Evolutionary conservation across 2,113 vertebrate genomes (phyloP).

Genomic region (Zingel zingel): DNA sequence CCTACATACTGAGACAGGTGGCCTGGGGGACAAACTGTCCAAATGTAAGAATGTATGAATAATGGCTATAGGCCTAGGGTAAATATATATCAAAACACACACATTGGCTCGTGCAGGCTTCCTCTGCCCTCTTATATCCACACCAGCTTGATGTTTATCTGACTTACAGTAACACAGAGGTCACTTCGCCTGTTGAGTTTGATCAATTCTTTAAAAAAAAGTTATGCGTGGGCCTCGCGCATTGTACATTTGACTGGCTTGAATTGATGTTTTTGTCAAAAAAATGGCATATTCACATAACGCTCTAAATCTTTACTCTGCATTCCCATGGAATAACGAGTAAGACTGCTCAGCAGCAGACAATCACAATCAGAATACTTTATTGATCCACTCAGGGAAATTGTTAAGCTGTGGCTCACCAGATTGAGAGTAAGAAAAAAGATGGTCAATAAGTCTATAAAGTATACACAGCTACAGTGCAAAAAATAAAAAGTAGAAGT

Average conservation of each 20-base stretch:
- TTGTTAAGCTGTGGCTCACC: no score
- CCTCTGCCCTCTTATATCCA: not conserved
- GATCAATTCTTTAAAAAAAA: not conserved
- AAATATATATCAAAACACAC: not conserved
- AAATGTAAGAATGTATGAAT: not conserved
- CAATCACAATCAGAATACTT: no score
- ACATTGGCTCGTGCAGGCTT: not conserved
- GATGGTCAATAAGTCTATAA: no score
- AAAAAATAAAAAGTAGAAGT: no score
- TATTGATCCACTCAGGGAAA: no score
- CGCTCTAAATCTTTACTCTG: not conserved
- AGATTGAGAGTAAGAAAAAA: no score
- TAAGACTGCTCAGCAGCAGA: no score
- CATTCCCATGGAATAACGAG: not conserved
- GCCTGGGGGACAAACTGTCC: not conserved
- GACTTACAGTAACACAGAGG: not conserved
- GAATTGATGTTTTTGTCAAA: slow-evolving; percentile 1
- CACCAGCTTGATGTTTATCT: not conserved
- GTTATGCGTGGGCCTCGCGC: not conserved
- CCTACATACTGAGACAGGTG: not conserved
- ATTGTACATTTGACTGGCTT: not conserved
- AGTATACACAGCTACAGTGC: no score
- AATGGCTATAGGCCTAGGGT: not conserved
- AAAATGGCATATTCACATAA: not conserved
- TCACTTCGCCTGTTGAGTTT: not conserved